Percentiles rank a stretch among this genome's conserved stretches.
phyloP scores from a whole-genome alignment of 2,113 vertebrate species.

The Bubo scandiacus region DNA sequence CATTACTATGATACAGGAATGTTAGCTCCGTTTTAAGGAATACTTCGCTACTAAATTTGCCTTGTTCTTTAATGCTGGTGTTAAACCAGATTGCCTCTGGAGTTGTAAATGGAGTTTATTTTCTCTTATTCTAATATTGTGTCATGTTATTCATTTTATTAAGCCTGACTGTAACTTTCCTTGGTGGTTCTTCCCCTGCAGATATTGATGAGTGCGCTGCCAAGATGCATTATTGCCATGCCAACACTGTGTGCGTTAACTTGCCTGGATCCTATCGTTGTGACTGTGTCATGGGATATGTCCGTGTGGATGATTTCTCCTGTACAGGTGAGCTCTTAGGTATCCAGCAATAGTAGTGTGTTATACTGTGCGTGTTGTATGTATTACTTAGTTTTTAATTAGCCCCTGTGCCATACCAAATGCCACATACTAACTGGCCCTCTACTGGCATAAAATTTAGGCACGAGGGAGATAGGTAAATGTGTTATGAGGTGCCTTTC shows the following conservation, averaged over 20 bases:
- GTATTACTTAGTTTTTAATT: accelerated
- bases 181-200: conserved; percentile 56
- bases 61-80: neutral
- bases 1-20: neutral
- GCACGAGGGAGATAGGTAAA: accelerated
- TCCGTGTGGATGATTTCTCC: conserved; percentile 93
- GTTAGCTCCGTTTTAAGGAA: neutral
- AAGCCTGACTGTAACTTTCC: neutral
- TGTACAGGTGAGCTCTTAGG: conserved; percentile 85
- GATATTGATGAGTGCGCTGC: conserved; percentile 94
- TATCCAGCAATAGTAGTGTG: accelerated
- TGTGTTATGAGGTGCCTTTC: neutral
- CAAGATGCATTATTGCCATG: conserved; percentile 95
- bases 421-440: neutral
- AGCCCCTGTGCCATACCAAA: neutral
- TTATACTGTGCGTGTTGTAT: neutral
- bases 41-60: neutral
- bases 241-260: conserved; percentile 91
- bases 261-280: conserved; percentile 89
- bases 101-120: neutral
- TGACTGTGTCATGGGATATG: conserved; percentile 88
- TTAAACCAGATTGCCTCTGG: neutral
- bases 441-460: neutral
- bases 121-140: neutral
- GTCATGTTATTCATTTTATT: neutral